Conservation (phyloP, 2,888 invertebrate genomes). For the Eristalinus sepulchralis region DNA sequence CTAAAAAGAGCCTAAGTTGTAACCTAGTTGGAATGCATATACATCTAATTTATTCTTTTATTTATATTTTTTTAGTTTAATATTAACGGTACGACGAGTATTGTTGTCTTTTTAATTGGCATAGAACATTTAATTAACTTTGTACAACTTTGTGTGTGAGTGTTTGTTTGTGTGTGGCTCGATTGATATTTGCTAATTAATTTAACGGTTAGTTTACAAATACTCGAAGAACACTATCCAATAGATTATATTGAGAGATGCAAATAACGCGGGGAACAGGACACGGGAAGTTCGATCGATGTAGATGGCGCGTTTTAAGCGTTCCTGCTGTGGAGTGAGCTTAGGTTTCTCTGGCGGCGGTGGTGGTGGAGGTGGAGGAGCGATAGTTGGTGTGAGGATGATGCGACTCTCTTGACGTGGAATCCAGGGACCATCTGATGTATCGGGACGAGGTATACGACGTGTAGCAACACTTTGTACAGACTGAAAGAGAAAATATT, state of each 20-base stretch:
- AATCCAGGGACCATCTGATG: slow-evolving; percentile 80
- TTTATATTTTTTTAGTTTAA: slow-evolving; percentile 28
- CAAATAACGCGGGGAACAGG: slow-evolving; percentile 87
- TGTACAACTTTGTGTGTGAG: slow-evolving; percentile 48
- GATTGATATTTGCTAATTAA: slow-evolving; percentile 20
- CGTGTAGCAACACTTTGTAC: slow-evolving; percentile 64
- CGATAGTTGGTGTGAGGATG: slow-evolving; percentile 78
- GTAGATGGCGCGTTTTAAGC: slow-evolving; percentile 85
- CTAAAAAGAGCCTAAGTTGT: slow-evolving; percentile 4
- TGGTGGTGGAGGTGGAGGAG: slow-evolving; percentile 78
- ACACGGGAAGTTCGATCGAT: slow-evolving; percentile 87
- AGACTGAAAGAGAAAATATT: slow-evolving; percentile 41
- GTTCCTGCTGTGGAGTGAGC: slow-evolving; percentile 83
- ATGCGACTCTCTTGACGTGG: slow-evolving; percentile 80
- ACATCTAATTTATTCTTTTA: background rate
- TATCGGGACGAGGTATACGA: slow-evolving; percentile 77
- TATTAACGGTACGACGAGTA: slow-evolving; percentile 15
- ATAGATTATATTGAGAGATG: slow-evolving; percentile 86
- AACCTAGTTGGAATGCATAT: background rate
- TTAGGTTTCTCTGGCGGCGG: slow-evolving; percentile 80
- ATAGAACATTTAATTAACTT: slow-evolving; percentile 52
- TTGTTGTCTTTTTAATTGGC: background rate
- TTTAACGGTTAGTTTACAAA: slow-evolving; percentile 81
- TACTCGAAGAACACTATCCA: slow-evolving; percentile 89
- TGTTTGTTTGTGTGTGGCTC: slow-evolving; percentile 5